Percentiles rank a stretch among this genome's conserved stretches.
Evolutionary conservation across 2,113 vertebrate species (phyloP).

Genomic region (Natator depressus): DNA sequence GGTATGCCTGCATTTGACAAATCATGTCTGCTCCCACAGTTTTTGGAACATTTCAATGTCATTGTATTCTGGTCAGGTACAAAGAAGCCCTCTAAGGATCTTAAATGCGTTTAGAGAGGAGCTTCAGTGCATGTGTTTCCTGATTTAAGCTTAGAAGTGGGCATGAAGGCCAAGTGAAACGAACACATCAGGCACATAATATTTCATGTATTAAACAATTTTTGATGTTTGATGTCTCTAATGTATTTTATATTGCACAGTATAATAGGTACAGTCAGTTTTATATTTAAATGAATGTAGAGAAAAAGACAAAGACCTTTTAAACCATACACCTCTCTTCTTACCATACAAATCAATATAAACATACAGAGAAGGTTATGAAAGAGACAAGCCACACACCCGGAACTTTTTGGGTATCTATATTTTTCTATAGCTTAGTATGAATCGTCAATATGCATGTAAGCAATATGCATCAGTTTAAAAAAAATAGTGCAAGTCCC

Average conservation of each 20-base stretch:
- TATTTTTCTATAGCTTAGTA: not conserved
- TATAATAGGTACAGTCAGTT: slow-evolving; percentile 15
- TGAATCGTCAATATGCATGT: slow-evolving; percentile 23
- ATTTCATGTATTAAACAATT: not conserved
- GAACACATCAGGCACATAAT: not conserved
- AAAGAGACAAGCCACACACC: not conserved
- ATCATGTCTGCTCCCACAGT: not conserved
- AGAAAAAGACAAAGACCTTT: too few relatives aligned
- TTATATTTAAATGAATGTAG: too few relatives aligned
- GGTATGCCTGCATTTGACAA: not conserved
- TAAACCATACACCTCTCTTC: not conserved
- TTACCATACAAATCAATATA: not conserved
- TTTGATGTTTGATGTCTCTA: not conserved
- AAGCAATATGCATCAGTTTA: slow-evolving; percentile 16
- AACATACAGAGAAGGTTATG: not conserved
- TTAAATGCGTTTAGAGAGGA: not conserved
- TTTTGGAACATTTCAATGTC: not conserved
- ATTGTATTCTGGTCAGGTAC: not conserved
- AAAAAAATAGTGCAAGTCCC: not conserved
- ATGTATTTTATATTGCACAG: not conserved
- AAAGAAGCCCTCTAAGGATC: not conserved
- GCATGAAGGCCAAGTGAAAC: not conserved
- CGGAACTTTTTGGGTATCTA: not conserved
- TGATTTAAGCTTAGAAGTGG: not conserved
- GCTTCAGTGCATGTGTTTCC: not conserved